A percentile compares a stretch with the other conserved stretches of the same genome.
phyloP scores from a whole-genome alignment of 2,888 invertebrate species.

The Atethmia centrago region DNA sequence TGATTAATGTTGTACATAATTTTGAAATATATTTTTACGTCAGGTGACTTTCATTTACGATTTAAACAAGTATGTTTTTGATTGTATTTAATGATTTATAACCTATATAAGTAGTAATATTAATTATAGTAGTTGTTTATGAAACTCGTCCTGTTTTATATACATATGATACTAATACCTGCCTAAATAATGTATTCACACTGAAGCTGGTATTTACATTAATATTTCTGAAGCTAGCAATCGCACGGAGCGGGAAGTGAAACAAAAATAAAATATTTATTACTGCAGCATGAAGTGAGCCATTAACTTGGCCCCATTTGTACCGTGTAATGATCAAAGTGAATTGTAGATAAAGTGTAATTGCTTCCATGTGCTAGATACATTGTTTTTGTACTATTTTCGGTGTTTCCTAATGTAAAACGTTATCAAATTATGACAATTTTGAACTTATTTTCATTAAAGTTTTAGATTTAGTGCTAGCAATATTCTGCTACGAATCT shows the following conservation, averaged over 20 bases:
- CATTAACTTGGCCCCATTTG: slow-evolving; percentile 60
- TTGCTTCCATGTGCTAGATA: slow-evolving; percentile 57
- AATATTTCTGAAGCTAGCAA: slow-evolving; percentile 53
- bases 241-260: slow-evolving; percentile 49
- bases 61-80: neutral
- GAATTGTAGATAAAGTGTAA: slow-evolving; percentile 63
- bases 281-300: slow-evolving; percentile 58
- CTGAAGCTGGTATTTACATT: slow-evolving; percentile 31
- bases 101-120: neutral
- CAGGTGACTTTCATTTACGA: neutral
- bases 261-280: slow-evolving; percentile 66
- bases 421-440: slow-evolving; percentile 34
- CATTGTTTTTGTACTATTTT: slow-evolving; percentile 53
- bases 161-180: neutral
- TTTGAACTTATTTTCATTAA: slow-evolving; percentile 14
- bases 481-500: neutral
- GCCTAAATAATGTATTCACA: slow-evolving; percentile 1
- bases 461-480: slow-evolving; percentile 7
- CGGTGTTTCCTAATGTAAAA: slow-evolving; percentile 28
- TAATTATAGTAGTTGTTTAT: neutral
- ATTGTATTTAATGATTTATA: neutral
- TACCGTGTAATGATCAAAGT: slow-evolving; percentile 61
- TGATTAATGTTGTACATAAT: neutral
- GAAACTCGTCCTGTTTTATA: neutral
- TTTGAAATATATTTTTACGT: neutral